Evolutionary conservation across 2,113 vertebrate species (phyloP).

Genomic region (Petaurus breviceps): DNA sequence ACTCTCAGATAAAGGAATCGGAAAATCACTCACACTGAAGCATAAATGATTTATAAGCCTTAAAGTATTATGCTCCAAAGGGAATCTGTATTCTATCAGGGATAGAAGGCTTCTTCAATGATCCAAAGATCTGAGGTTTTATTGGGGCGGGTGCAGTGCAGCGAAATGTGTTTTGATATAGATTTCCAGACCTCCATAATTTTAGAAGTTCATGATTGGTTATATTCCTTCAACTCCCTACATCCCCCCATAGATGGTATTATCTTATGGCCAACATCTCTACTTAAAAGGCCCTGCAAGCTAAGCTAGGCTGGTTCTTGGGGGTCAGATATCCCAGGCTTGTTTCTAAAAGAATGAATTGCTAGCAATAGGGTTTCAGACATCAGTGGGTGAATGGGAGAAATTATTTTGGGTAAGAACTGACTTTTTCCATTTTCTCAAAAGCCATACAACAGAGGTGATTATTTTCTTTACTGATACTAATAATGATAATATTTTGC

Average conservation of each 20-base stretch:
- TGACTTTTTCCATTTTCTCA: background rate
- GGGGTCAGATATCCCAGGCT: background rate
- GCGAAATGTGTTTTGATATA: background rate
- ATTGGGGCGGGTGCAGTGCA: background rate
- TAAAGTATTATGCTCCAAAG: background rate
- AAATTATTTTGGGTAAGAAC: background rate
- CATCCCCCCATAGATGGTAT: background rate
- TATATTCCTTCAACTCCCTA: background rate
- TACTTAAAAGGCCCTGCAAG: background rate
- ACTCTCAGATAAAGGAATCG: background rate
- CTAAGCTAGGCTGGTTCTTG: background rate
- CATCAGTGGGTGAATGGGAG: background rate
- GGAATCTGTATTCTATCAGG: background rate
- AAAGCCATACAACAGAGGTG: background rate
- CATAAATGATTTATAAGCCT: background rate
- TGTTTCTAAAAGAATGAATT: background rate
- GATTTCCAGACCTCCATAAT: background rate
- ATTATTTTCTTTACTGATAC: background rate
- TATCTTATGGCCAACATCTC: background rate
- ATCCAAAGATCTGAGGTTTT: background rate
- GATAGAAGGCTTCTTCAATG: background rate
- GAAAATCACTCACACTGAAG: background rate
- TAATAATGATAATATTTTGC: background rate
- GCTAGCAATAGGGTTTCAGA: background rate
- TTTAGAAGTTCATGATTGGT: background rate